phyloP scores from a whole-genome alignment of 2,113 vertebrate species.

The Athene cunicularia region DNA sequence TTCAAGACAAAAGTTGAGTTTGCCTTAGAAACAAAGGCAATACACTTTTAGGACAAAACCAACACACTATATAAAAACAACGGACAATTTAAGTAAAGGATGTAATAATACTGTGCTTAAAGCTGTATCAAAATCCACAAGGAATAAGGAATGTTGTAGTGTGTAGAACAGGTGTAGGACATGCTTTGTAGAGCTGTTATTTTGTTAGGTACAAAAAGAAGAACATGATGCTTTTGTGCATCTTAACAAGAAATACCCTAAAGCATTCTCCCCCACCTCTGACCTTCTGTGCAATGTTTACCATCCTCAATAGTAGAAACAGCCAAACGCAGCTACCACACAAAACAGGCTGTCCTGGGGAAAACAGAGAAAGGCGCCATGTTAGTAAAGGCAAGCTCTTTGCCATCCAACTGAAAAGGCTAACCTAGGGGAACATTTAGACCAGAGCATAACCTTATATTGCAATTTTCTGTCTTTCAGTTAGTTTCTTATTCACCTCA shows the following conservation, averaged over 20 bases:
- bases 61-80: not conserved
- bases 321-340: slow-evolving; percentile 88
- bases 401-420: not conserved
- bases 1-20: not conserved
- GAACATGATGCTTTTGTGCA: not conserved
- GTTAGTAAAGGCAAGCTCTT: not conserved
- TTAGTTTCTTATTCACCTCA: not conserved
- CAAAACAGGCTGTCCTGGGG: slow-evolving; percentile 93
- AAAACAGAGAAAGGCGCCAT: not conserved
- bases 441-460: not conserved
- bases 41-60: not conserved
- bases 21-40: not conserved
- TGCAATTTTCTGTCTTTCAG: not conserved
- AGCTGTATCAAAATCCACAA: not conserved
- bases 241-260: not conserved
- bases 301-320: slow-evolving; percentile 87
- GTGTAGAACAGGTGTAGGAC: not conserved
- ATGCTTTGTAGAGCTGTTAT: not conserved
- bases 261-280: not conserved
- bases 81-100: not conserved
- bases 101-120: not conserved
- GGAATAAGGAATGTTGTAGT: not conserved
- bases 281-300: not conserved
- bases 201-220: not conserved
- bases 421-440: not conserved